Evolutionary conservation across 2,888 invertebrate genomes (phyloP).

Genomic region (Nemapogon koenigi): DNA sequence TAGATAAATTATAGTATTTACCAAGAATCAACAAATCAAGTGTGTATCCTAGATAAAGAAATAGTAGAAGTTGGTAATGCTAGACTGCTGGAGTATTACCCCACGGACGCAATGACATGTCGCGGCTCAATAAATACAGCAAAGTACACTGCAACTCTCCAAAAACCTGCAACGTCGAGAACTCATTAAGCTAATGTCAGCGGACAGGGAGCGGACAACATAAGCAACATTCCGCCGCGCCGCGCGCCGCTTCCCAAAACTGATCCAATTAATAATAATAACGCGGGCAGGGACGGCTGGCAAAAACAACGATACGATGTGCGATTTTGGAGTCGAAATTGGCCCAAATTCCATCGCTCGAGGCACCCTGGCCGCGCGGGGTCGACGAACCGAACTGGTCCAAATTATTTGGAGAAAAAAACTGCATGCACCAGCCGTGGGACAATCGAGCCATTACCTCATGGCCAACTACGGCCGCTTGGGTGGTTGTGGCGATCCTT

Average conservation of each 20-base stretch:
- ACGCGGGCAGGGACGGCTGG: slow-evolving; percentile 22
- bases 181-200: slow-evolving; percentile 53
- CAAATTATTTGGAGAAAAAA: slow-evolving; percentile 50
- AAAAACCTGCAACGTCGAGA: slow-evolving; percentile 5
- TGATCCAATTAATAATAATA: slow-evolving; percentile 63
- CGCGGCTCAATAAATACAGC: too few relatives aligned
- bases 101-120: too few relatives aligned
- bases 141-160: too few relatives aligned
- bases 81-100: too few relatives aligned
- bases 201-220: slow-evolving; percentile 29
- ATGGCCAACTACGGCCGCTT: background rate
- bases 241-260: slow-evolving; percentile 19
- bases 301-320: slow-evolving; percentile 53
- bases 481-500: too few relatives aligned
- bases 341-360: slow-evolving; percentile 44
- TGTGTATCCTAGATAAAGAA: too few relatives aligned
- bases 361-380: slow-evolving; percentile 20
- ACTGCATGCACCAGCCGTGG: slow-evolving; percentile 20
- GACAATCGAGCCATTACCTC: slow-evolving; percentile 12
- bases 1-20: too few relatives aligned
- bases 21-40: too few relatives aligned
- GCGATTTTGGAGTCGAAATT: slow-evolving; percentile 54
- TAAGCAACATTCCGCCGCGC: slow-evolving; percentile 18
- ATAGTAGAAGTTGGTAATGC: too few relatives aligned
- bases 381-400: slow-evolving; percentile 33